phyloP scores from a whole-genome alignment of 1,140 invertebrate genomes.

The Mylabris phalerata region DNA sequence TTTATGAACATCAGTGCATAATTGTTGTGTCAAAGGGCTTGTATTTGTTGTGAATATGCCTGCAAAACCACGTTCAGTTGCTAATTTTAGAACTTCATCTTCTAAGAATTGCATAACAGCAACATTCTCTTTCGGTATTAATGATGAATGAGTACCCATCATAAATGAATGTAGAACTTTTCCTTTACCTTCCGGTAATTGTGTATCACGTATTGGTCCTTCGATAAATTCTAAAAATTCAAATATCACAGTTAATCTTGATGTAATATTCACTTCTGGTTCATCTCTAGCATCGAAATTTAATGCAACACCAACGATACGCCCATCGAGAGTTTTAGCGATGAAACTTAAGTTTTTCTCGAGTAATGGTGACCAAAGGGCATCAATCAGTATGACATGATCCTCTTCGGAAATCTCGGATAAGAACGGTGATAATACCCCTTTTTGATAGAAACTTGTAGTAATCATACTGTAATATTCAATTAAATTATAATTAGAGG shows the following conservation, averaged over 20 bases:
- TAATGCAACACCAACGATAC: constrained; percentile 57
- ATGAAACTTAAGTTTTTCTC: constrained; percentile 65
- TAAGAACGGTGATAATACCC: constrained; percentile 71
- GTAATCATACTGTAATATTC: constrained; percentile 61
- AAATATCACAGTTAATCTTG: constrained; percentile 66
- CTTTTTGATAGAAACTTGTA: constrained; percentile 65
- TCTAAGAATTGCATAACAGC: constrained; percentile 71
- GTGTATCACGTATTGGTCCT: constrained; percentile 50
- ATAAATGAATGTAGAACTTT: constrained; percentile 75
- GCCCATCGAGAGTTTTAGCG: constrained; percentile 45
- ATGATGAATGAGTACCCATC: constrained; percentile 65
- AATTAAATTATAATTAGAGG: constrained; percentile 2
- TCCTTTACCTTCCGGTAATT: constrained; percentile 58
- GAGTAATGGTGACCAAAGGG: constrained; percentile 60
- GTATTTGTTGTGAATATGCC: constrained; percentile 83
- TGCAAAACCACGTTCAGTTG: constrained; percentile 54
- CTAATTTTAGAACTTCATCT: constrained; percentile 59
- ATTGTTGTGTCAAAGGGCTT: constrained; percentile 77
- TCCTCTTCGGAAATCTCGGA: constrained; percentile 56
- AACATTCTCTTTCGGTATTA: constrained; percentile 66
- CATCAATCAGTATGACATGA: constrained; percentile 58
- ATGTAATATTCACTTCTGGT: constrained; percentile 59
- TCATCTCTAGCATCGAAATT: constrained; percentile 76
- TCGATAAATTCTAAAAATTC: constrained; percentile 73
- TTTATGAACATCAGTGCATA: constrained; percentile 69